These are phyloP conservation scores for Orientallactaga sibirica DNA, from an alignment of 2,797 vertebrate genomes.

Conservation along the genomic window DNA sequence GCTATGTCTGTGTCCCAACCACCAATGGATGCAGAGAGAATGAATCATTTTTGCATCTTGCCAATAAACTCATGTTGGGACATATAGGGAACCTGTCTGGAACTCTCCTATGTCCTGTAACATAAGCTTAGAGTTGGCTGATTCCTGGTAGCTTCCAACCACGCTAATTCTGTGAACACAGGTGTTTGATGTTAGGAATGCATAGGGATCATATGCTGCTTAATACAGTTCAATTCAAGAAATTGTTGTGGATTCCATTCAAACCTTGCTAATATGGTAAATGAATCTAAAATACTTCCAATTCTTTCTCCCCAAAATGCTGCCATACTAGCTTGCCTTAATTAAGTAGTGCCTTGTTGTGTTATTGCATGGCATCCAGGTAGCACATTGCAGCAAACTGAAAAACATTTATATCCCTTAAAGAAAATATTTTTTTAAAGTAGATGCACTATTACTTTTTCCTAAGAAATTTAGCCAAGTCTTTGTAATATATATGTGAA, in stretches of 20 bases:
- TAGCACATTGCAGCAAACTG: constrained; percentile 11
- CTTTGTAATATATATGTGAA: constrained; percentile 54
- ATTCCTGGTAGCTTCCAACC: not conserved
- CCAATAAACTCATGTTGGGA: not conserved
- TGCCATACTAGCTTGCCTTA: constrained; percentile 17
- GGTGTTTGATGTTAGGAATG: not conserved
- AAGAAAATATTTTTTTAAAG: constrained; percentile 37
- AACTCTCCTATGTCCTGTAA: not conserved
- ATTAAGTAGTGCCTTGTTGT: constrained; percentile 45
- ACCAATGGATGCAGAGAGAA: constrained; percentile 14
- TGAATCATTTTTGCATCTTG: constrained; percentile 17
- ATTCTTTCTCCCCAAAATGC: not conserved
- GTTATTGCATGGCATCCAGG: constrained; percentile 40
- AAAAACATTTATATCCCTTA: constrained; percentile 50
- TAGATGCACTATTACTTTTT: constrained; percentile 41
- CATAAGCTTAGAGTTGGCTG: not conserved
- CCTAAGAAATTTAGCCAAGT: constrained; percentile 13
- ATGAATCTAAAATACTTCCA: constrained; percentile 65
- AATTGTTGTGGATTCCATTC: not conserved
- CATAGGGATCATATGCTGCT: not conserved
- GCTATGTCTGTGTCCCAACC: not conserved
- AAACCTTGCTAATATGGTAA: constrained; percentile 24
- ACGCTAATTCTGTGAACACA: not conserved
- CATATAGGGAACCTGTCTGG: not conserved
- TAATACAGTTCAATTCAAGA: constrained; percentile 26